These are phyloP conservation scores for Brevimyrus niger DNA, from an alignment of 2,113 vertebrate genomes.

Conservation along the genomic window DNA sequence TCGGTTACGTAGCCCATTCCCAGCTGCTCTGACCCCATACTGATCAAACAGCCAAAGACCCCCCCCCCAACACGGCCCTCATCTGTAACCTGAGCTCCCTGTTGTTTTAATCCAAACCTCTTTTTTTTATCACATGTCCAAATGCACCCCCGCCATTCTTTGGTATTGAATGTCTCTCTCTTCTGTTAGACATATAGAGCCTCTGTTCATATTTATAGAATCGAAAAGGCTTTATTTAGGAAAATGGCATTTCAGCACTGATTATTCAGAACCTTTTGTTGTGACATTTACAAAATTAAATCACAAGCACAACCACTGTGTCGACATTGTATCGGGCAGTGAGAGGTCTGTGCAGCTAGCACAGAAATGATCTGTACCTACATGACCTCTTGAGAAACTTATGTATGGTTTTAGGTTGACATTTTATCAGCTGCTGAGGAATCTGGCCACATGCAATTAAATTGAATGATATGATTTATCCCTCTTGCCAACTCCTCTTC, in stretches of 20 bases:
- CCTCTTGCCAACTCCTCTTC: not conserved
- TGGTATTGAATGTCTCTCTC: not conserved
- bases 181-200: not conserved
- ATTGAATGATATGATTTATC: not conserved
- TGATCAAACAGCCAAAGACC: not conserved
- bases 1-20: not conserved
- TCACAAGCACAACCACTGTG: not conserved
- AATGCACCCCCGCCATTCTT: not conserved
- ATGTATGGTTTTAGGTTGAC: not conserved
- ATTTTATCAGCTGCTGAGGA: not conserved
- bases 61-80: not conserved
- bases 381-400: not conserved
- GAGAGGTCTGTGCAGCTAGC: not conserved
- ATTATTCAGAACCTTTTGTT: not conserved
- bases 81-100: not conserved
- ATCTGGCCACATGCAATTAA: not conserved
- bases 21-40: conserved; percentile 6
- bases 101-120: conserved; percentile 2
- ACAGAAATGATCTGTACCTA: not conserved
- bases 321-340: not conserved
- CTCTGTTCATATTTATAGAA: not conserved
- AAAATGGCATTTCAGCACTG: not conserved
- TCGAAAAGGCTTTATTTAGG: not conserved
- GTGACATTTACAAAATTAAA: not conserved
- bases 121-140: not conserved